Conservation (phyloP, 2,888 invertebrate genomes). For the Drosophila mettleri region DNA sequence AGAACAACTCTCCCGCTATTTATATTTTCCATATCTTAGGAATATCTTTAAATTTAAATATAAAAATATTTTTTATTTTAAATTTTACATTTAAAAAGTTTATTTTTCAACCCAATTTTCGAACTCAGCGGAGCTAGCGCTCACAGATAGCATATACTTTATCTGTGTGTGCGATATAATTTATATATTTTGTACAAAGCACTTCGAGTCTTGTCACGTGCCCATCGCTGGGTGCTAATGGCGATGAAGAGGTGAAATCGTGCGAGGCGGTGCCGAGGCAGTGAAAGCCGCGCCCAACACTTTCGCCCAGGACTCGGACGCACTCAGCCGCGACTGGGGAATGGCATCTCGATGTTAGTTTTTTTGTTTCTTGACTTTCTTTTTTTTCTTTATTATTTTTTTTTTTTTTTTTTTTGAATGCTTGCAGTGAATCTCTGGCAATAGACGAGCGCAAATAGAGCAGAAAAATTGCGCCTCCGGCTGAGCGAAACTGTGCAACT, state of each 20-base stretch:
- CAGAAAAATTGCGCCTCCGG: constrained; percentile 73
- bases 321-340: constrained; percentile 54
- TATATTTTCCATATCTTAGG: too few species aligned
- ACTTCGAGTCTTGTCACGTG: constrained; percentile 55
- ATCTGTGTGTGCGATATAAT: neutral
- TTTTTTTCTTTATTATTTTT: too few species aligned
- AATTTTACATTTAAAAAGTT: too few species aligned
- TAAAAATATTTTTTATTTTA: too few species aligned
- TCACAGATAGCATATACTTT: neutral
- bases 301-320: constrained; percentile 47
- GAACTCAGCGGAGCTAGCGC: neutral
- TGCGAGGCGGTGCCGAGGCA: constrained; percentile 22
- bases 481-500: constrained; percentile 1
- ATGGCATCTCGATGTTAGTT: constrained; percentile 70
- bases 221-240: constrained; percentile 59
- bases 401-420: constrained; percentile 39
- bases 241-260: constrained; percentile 16
- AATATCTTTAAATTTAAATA: too few species aligned
- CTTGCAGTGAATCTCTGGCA: constrained; percentile 75
- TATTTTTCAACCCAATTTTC: too few species aligned
- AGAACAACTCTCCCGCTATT: too few species aligned
- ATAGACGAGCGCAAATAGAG: constrained; percentile 72
- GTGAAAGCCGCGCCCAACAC: constrained; percentile 49
- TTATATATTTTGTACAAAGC: constrained; percentile 1
- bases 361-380: neutral